Evolutionary conservation across 64 coral and sea anemone genomes (phyloP).

Genomic region (Montipora efflorescens): DNA sequence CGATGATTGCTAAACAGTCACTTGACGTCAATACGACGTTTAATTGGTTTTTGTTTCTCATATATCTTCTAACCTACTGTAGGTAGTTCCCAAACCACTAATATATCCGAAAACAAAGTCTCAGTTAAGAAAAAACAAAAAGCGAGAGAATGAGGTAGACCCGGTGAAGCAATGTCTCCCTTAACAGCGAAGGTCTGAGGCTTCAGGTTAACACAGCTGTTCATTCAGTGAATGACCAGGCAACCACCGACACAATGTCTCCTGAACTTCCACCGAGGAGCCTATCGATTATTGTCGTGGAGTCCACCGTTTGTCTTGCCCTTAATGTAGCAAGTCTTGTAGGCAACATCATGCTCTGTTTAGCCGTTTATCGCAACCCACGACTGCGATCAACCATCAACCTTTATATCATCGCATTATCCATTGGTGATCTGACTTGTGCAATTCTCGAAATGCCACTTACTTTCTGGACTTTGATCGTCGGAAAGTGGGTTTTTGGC

Average conservation of each 20-base stretch:
- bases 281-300: neutral
- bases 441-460: slow-evolving; percentile 17
- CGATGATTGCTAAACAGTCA: too few species aligned
- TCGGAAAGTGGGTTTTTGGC: slow-evolving; percentile 68
- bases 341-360: slow-evolving; percentile 18
- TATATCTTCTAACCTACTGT: too few species aligned
- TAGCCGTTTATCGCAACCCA: slow-evolving; percentile 25
- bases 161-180: too few species aligned
- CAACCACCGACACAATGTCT: neutral
- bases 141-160: too few species aligned
- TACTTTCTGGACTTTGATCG: slow-evolving; percentile 27
- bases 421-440: slow-evolving; percentile 17
- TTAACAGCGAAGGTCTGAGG: too few species aligned
- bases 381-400: slow-evolving; percentile 17
- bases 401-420: slow-evolving; percentile 26
- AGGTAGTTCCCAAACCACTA: too few species aligned
- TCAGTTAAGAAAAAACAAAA: too few species aligned
- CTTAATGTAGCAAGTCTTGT: slow-evolving; percentile 1
- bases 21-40: too few species aligned
- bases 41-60: too few species aligned
- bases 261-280: slow-evolving; percentile 22
- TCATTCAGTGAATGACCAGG: too few species aligned
- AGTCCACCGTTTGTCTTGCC: slow-evolving; percentile 14
- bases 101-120: too few species aligned
- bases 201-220: too few species aligned